A percentile compares a stretch with the other conserved stretches of the same genome.
Evolutionary conservation across 2,888 invertebrate species (phyloP).

Genomic region (Agrotis ipsilon): DNA sequence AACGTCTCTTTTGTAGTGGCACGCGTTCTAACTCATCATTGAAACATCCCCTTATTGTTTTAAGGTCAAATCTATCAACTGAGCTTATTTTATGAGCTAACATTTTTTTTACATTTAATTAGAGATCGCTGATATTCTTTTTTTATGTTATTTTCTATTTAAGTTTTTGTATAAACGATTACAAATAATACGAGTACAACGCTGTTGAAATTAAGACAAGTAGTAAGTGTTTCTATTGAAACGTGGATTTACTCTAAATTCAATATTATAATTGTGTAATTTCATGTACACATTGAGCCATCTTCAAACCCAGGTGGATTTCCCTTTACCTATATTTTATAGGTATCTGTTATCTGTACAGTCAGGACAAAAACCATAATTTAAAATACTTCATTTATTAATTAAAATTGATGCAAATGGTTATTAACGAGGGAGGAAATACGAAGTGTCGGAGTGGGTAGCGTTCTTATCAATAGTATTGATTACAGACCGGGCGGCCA

Average conservation of each 20-base stretch:
- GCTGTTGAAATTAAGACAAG: neutral
- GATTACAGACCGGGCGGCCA: constrained; percentile 64
- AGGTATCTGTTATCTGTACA: neutral
- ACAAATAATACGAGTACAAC: no score
- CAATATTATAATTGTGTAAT: neutral
- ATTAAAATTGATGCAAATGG: constrained; percentile 11
- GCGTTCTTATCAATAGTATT: constrained; percentile 71
- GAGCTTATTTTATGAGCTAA: constrained; percentile 37
- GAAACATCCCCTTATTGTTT: constrained; percentile 46
- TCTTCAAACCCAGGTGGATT: no score
- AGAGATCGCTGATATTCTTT: constrained; percentile 5
- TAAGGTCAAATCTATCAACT: constrained; percentile 57
- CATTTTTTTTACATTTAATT: constrained; percentile 21
- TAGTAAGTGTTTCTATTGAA: neutral
- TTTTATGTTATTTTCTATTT: no score
- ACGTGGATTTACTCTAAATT: neutral
- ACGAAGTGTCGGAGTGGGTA: constrained; percentile 36
- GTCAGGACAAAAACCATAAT: neutral
- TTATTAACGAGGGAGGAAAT: constrained; percentile 51
- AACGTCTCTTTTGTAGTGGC: constrained; percentile 39
- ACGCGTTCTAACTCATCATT: constrained; percentile 25
- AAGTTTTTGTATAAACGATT: no score
- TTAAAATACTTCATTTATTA: neutral
- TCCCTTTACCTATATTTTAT: neutral
- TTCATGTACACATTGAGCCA: neutral